phyloP scores from a whole-genome alignment of 2,113 vertebrate species.

The Gopherus evgoodei region DNA sequence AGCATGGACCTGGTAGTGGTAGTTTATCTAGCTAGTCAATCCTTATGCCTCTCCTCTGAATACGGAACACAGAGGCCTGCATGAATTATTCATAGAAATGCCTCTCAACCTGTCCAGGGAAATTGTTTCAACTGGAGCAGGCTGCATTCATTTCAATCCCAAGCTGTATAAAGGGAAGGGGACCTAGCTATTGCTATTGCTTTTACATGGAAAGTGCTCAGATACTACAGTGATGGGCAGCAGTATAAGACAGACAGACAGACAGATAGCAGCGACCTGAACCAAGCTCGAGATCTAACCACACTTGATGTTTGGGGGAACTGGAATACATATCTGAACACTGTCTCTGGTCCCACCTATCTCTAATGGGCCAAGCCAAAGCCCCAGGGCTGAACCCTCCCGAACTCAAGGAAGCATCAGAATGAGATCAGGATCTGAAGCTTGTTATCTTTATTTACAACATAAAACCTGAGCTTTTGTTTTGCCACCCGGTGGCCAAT shows the following conservation, averaged over 20 bases:
- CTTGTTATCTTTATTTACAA: neutral
- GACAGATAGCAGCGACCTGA: neutral
- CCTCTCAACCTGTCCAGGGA: constrained; percentile 26
- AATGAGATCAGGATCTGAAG: neutral
- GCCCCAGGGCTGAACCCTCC: neutral
- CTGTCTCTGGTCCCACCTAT: neutral
- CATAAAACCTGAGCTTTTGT: neutral
- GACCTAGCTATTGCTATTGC: constrained; percentile 1
- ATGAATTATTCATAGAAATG: constrained; percentile 35
- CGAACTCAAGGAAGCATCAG: neutral
- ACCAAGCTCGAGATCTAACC: neutral
- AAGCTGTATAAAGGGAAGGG: constrained; percentile 6
- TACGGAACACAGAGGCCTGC: neutral
- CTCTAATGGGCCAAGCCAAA: neutral
- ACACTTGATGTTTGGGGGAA: neutral
- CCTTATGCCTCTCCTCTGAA: neutral
- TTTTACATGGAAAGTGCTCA: neutral
- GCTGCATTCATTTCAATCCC: constrained; percentile 4
- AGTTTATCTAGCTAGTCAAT: neutral
- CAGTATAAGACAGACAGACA: constrained; percentile 6
- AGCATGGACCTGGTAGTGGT: neutral
- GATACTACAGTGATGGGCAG: neutral
- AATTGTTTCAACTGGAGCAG: constrained; percentile 35
- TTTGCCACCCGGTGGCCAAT: neutral
- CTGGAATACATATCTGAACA: neutral